Percentiles rank a stretch among this genome's conserved stretches.
phyloP scores from a whole-genome alignment of 2,888 invertebrate genomes.

The Scaptomyza reducta region DNA sequence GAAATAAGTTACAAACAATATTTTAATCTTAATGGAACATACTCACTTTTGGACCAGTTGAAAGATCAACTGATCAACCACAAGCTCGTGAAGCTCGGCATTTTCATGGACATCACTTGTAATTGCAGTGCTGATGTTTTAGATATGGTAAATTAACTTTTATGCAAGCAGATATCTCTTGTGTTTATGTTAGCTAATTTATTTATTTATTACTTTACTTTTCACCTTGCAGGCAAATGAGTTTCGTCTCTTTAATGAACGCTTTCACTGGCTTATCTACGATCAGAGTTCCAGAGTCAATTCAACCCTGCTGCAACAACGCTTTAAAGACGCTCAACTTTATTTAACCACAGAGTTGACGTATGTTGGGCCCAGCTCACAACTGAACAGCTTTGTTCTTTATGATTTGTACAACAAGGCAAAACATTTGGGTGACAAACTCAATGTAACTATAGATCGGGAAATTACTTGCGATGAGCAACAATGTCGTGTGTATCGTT shows the following conservation, averaged over 20 bases:
- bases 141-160: slow-evolving; percentile 37
- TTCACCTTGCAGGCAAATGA: slow-evolving; percentile 60
- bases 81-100: slow-evolving; percentile 56
- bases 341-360: slow-evolving; percentile 78
- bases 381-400: slow-evolving; percentile 40
- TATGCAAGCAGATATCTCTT: neutral
- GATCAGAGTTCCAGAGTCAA: slow-evolving; percentile 51
- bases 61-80: slow-evolving; percentile 47
- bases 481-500: slow-evolving; percentile 53
- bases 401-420: slow-evolving; percentile 83
- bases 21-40: slow-evolving; percentile 28
- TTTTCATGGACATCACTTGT: slow-evolving; percentile 77
- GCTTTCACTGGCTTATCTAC: slow-evolving; percentile 79
- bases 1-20: slow-evolving; percentile 48
- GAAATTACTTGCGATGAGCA: slow-evolving; percentile 58
- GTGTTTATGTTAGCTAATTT: neutral
- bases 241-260: slow-evolving; percentile 54
- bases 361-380: slow-evolving; percentile 44
- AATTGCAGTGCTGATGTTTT: slow-evolving; percentile 59
- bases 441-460: slow-evolving; percentile 80
- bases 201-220: too few relatives aligned
- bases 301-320: slow-evolving; percentile 27
- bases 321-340: slow-evolving; percentile 68
- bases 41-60: slow-evolving; percentile 19
- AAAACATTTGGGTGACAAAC: slow-evolving; percentile 71